Evolutionary conservation across 2,888 invertebrate species (phyloP).

Genomic region (Panzeria rudis): DNA sequence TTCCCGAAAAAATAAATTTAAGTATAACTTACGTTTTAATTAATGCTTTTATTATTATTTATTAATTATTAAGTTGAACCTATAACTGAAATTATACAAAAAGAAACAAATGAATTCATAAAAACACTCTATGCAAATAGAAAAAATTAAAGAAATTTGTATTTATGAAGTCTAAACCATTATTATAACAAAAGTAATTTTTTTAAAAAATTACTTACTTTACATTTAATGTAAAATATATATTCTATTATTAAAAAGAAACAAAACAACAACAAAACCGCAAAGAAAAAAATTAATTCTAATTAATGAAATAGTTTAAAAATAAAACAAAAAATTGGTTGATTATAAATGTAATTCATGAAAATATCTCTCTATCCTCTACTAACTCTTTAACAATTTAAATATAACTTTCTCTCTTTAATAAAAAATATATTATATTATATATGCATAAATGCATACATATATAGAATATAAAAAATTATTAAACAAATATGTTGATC

Average conservation of each 20-base stretch:
- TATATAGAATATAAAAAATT: constrained; percentile 26
- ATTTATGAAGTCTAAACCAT: constrained; percentile 35
- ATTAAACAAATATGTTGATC: constrained; percentile 67
- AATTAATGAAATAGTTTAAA: constrained; percentile 19
- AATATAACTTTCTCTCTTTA: constrained; percentile 39
- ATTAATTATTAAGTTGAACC: constrained; percentile 40
- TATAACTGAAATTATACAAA: constrained; percentile 25
- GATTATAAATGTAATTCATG: constrained; percentile 65
- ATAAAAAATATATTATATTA: constrained; percentile 2
- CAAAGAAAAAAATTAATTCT: constrained; percentile 20
- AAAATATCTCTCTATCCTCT: constrained; percentile 50
- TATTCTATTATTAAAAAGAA: constrained; percentile 66
- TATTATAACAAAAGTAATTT: constrained; percentile 62
- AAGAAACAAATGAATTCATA: constrained; percentile 33
- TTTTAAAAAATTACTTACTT: constrained; percentile 62
- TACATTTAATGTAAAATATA: constrained; percentile 68
- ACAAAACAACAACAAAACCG: constrained; percentile 32
- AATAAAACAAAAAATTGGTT: constrained; percentile 53
- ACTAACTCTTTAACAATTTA: constrained; percentile 55
- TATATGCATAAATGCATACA: not conserved
- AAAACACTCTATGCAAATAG: constrained; percentile 31
- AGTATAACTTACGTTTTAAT: constrained; percentile 56
- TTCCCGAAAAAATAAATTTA: constrained; percentile 29
- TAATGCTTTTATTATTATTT: constrained; percentile 57
- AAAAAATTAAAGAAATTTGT: constrained; percentile 25